Percentiles rank a stretch among this genome's conserved stretches.
These are phyloP conservation scores for Hermatobates lingyangjiaoensis DNA, from an alignment of 1,140 invertebrate genomes.

Conservation along the genomic window DNA sequence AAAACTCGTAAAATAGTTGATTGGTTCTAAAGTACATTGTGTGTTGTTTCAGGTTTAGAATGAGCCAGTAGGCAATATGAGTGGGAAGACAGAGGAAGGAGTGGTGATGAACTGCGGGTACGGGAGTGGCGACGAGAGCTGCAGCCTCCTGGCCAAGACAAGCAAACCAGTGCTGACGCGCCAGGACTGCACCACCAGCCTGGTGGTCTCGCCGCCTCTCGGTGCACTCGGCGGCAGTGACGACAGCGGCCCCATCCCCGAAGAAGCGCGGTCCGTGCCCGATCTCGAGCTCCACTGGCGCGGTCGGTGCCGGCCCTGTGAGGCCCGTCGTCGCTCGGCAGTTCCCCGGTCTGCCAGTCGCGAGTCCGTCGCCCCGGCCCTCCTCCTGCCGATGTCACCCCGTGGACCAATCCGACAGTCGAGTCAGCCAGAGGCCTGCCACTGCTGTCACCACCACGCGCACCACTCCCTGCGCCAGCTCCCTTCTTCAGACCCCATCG, in stretches of 20 bases:
- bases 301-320: conserved; percentile 24
- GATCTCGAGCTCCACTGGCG: conserved; percentile 73
- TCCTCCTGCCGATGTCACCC: conserved; percentile 47
- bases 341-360: conserved; percentile 19
- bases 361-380: conserved; percentile 29
- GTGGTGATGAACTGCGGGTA: conserved; percentile 35
- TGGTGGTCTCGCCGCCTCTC: conserved; percentile 40
- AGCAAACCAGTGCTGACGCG: conserved; percentile 57
- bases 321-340: conserved; percentile 25
- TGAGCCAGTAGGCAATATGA: conserved; percentile 5
- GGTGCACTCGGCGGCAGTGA: conserved; percentile 58
- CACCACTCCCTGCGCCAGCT: conserved; percentile 60
- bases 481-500: conserved; percentile 68
- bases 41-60: too few relatives aligned
- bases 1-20: too few relatives aligned
- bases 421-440: conserved; percentile 58
- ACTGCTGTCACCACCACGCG: conserved; percentile 31
- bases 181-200: conserved; percentile 58
- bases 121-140: conserved; percentile 56
- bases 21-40: too few relatives aligned
- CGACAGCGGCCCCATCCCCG: conserved; percentile 43
- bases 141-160: conserved; percentile 36
- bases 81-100: conserved; percentile 20
- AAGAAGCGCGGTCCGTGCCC: conserved; percentile 53
- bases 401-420: conserved; percentile 71